Evolutionary conservation across 2,888 invertebrate species (phyloP), one percentile per base, ranked within the genome.

Genomic region (Sylvicola fuscatus): DNA sequence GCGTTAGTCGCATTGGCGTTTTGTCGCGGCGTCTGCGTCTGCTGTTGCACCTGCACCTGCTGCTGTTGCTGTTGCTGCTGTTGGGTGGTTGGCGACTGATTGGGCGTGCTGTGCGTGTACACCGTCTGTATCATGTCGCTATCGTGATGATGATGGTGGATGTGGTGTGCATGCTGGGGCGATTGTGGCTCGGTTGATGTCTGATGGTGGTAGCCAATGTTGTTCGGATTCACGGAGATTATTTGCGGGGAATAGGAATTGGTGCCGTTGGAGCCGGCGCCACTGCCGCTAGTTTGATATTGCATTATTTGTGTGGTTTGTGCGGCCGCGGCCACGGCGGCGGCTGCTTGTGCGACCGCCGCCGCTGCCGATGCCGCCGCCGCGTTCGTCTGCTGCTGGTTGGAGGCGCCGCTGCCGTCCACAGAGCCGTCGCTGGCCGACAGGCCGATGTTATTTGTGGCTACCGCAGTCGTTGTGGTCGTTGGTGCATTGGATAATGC

Each of bases 121-220:
- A 61, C 59, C 52, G 68, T 49, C 58, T 64, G 48, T 48, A 58
- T 45, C 60, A 61, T 53, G 12, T 35, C 34, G 53, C 60, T 54
- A 60, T 55, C 37, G 58, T 58, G 42, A 35, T 64, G 64, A 21
- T 21, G 21, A 4, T 21, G 21, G 8, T 21, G 21, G 21, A 21
- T 21, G 21, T 21, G 21, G 21, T 21, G 21, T 29, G 29, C 29
- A 6, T n/a, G 14, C 14, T 29, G 12, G 4, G 12, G 12, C 11
- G n/a, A n/a, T 44, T 65, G 66, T 52, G 70, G 58, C 42, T 61
- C 66, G 45, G 61, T 54, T 55, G 72, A 64, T 46, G 63, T 58
- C 49, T 58, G 52, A 50, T 64, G 53, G 49, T 58, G 52, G 50
- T 61, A 51, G 50, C 60, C 59, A 52, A 70, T 60, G 53, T 61